Base-by-base conservation (phyloP, 2,888 invertebrate genomes). In the Thyatira batis region DNA sequence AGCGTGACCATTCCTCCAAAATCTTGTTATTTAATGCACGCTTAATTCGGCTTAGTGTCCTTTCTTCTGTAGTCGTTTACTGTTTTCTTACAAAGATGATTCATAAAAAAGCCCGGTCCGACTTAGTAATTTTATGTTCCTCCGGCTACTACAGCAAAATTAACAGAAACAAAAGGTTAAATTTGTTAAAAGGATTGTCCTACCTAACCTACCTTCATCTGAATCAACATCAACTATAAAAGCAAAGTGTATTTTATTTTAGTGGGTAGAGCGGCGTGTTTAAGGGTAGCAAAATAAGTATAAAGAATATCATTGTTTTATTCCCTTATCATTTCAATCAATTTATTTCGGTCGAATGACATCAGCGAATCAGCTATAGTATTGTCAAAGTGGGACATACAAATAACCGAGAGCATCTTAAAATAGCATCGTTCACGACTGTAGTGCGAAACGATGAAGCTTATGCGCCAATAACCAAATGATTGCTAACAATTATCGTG, bases 401-500 rank as follows among this genome's bases (percentile, higher is more conserved):
- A 72, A 68, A 74, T 71, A 71, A 68, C 72, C 76, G 65, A 58
- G 66, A 63, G 64, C 69, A 63, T 79, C 86, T 84, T 71, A 77
- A 86, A 88, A 89, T 89, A 89, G 81, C 77, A 60, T 60, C 69
- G 58, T 73, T 78, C 80, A 78, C 77, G 73, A 81, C 70, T 69
- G 73, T 79, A 71, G 80, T 71, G 80, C 80, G 80, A 84, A 82
- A 79, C 76, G 75, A 73, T 76, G 67, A 73, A 78, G 80, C 78
- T 81, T 82, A 79, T 75, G 76, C 76, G 78, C 77, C 78, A 79
- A 79, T 85, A 83, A 82, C 84, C 81, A 85, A 84, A 85, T 80
- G 80, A 87, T 84, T 82, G 80, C 79, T 71, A 80, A 82, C 86
- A 87, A 86, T 85, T 84, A 80, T 52, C 39, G 69, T 66, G 65